Conservation (phyloP, 2,888 invertebrate species). For the Chelonus formosanus region DNA sequence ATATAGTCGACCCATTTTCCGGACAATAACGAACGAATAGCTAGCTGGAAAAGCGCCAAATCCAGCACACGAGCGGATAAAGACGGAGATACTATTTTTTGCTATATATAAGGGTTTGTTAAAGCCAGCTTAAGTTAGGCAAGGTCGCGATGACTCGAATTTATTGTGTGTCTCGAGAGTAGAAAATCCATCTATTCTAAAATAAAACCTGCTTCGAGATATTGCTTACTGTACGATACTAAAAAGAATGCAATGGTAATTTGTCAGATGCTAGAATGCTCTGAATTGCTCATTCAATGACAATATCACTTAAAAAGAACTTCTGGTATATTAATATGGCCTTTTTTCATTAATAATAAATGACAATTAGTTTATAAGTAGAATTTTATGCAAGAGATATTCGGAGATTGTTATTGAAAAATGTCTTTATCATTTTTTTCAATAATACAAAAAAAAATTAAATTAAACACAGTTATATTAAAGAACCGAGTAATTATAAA, state of each 20-base stretch:
- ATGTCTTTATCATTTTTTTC: no score
- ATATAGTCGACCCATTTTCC: conserved; percentile 61
- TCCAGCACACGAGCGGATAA: conserved; percentile 41
- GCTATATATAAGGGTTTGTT: conserved; percentile 53
- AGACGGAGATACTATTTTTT: conserved; percentile 31
- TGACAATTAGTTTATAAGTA: no score
- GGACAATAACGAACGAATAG: conserved; percentile 60
- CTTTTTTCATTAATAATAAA: no score
- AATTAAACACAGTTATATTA: no score
- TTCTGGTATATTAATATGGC: no score
- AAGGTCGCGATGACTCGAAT: conserved; percentile 49
- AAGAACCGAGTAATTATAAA: no score
- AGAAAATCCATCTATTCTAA: conserved; percentile 9
- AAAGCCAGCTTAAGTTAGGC: conserved; percentile 59
- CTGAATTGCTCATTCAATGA: conserved; percentile 4
- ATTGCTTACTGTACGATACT: conserved; percentile 16
- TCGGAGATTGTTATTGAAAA: no score
- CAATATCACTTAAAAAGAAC: no score
- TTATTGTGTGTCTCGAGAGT: conserved; percentile 35
- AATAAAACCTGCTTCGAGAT: conserved; percentile 28
- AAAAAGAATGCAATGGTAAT: conserved; percentile 39
- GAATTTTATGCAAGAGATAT: no score
- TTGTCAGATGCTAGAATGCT: conserved; percentile 31
- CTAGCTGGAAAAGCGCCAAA: conserved; percentile 58
- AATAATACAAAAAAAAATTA: no score